Conservation (phyloP, 1,140 invertebrate genomes). For the Aricia agestis region DNA sequence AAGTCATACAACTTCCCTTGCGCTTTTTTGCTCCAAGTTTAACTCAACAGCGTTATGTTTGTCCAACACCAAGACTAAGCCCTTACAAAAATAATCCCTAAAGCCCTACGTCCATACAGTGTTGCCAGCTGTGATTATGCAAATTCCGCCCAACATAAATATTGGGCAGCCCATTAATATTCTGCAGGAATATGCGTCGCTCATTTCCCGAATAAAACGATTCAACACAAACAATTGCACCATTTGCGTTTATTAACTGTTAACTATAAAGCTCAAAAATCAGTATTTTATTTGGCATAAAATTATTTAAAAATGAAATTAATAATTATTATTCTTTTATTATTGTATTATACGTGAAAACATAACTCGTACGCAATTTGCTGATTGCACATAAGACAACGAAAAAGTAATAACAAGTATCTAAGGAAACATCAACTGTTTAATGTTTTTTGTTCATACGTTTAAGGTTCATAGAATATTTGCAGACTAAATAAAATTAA, state of each 20-base stretch:
- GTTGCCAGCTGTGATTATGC: slow-evolving; percentile 58
- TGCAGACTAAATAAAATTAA: no score
- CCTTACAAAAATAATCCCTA: slow-evolving; percentile 3
- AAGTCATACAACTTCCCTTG: no score
- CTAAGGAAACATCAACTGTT: no score
- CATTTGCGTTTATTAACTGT: slow-evolving; percentile 49
- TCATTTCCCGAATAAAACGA: slow-evolving; percentile 60
- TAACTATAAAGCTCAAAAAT: neutral
- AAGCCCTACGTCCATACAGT: neutral
- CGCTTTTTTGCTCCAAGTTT: neutral
- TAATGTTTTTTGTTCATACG: no score
- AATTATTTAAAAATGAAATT: neutral
- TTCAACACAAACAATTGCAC: slow-evolving; percentile 43
- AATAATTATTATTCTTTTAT: no score
- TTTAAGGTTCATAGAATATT: no score
- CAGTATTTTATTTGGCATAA: neutral
- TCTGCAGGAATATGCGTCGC: slow-evolving; percentile 67
- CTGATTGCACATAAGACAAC: no score
- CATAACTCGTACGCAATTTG: no score
- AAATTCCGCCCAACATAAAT: slow-evolving; percentile 72
- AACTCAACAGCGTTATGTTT: neutral
- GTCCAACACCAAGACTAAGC: neutral
- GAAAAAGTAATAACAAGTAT: no score
- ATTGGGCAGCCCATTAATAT: slow-evolving; percentile 74
- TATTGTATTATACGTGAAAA: no score